Percentiles rank a stretch among this genome's conserved stretches.
These are phyloP conservation scores for Phalacrocorax pelagicus DNA, from an alignment of 2,113 vertebrate species.

Conservation along the genomic window DNA sequence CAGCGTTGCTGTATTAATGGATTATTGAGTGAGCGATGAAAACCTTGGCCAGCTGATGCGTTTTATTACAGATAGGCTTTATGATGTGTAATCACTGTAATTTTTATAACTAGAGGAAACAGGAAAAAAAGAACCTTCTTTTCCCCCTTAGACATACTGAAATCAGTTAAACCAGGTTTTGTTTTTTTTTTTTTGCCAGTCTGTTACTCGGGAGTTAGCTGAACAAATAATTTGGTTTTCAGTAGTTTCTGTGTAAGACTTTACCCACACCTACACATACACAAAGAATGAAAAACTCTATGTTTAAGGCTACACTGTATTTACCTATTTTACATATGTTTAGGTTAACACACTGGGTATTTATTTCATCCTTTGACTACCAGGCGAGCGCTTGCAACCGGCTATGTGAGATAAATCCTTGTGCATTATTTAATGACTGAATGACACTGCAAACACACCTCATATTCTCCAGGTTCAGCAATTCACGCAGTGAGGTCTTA, in stretches of 20 bases:
- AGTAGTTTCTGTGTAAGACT: slow-evolving; percentile 17
- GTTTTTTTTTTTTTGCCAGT: background rate
- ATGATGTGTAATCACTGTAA: slow-evolving; percentile 89
- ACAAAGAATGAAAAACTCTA: background rate
- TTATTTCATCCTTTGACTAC: slow-evolving; percentile 45
- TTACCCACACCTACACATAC: background rate
- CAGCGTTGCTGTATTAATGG: slow-evolving; percentile 89
- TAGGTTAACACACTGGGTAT: slow-evolving; percentile 1
- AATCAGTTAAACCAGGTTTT: slow-evolving; percentile 71
- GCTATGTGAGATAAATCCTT: slow-evolving; percentile 59
- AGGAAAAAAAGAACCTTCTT: slow-evolving; percentile 73
- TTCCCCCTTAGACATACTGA: slow-evolving; percentile 1
- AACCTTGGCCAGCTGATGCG: slow-evolving; percentile 89
- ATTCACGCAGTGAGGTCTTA: background rate
- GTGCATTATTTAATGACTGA: slow-evolving; percentile 63
- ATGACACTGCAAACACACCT: slow-evolving; percentile 21
- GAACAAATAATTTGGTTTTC: slow-evolving; percentile 13
- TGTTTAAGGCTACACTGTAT: background rate
- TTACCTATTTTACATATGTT: background rate
- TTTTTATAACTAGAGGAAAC: slow-evolving; percentile 86
- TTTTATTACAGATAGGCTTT: slow-evolving; percentile 90
- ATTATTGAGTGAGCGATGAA: slow-evolving; percentile 90
- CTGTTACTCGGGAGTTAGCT: slow-evolving; percentile 58
- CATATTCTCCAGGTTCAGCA: slow-evolving; percentile 36
- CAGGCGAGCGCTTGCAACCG: background rate